These are phyloP conservation scores for Aspidiotus destructor DNA, from an alignment of 2,888 invertebrate species.

Conservation along the genomic window DNA sequence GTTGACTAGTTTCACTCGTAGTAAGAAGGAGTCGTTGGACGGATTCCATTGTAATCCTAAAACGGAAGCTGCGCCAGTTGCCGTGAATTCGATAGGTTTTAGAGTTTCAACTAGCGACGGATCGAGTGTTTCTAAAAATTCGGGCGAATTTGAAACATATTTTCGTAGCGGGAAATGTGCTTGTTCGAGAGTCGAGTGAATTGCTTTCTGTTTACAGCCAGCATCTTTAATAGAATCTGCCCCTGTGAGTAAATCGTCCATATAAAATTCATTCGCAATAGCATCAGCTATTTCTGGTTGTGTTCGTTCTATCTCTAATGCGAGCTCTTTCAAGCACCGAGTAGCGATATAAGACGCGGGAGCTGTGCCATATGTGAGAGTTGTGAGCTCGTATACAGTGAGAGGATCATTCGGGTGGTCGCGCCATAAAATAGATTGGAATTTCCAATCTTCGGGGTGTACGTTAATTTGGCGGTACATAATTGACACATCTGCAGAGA, in stretches of 20 bases:
- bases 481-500: slow-evolving; percentile 41
- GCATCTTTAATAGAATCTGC: slow-evolving; percentile 35
- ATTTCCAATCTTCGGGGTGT: slow-evolving; percentile 37
- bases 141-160: slow-evolving; percentile 36
- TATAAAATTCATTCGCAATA: slow-evolving; percentile 38
- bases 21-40: slow-evolving; percentile 5
- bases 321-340: slow-evolving; percentile 37
- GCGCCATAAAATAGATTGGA: slow-evolving; percentile 41
- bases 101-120: slow-evolving; percentile 12
- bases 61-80: slow-evolving; percentile 10
- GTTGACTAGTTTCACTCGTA: not conserved
- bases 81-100: slow-evolving; percentile 14
- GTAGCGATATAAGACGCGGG: slow-evolving; percentile 38
- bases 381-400: slow-evolving; percentile 37
- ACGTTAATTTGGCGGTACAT: slow-evolving; percentile 41
- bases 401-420: slow-evolving; percentile 20
- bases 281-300: slow-evolving; percentile 33
- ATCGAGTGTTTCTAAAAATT: not conserved
- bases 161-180: slow-evolving; percentile 37
- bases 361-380: slow-evolving; percentile 39
- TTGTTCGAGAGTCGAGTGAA: not conserved
- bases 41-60: slow-evolving; percentile 27
- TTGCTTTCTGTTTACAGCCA: not conserved
- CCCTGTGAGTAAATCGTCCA: slow-evolving; percentile 39
- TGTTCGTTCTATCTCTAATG: slow-evolving; percentile 34